A percentile compares a stretch with the other conserved stretches of the same genome.
These are phyloP conservation scores for Cyclargus thomasi DNA, from an alignment of 1,140 invertebrate genomes.

Conservation along the genomic window DNA sequence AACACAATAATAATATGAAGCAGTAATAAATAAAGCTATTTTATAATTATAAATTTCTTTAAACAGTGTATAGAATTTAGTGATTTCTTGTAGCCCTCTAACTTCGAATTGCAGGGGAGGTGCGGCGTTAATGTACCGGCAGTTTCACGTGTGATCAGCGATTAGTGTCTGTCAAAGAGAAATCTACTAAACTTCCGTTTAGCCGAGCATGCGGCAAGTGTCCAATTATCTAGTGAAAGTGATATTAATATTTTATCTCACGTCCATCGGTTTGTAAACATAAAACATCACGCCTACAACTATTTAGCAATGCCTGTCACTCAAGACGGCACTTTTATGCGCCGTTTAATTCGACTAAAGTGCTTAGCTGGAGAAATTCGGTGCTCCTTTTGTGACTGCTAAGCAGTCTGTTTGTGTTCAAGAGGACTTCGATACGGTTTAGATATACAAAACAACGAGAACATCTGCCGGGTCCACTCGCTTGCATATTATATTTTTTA, in stretches of 20 bases:
- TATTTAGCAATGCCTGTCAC: neutral
- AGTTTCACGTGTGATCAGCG: neutral
- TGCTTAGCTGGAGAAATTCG: neutral
- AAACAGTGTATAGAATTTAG: no score
- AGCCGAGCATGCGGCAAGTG: conserved; percentile 35
- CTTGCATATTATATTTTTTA: no score
- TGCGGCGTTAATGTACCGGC: neutral
- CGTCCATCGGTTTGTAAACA: conserved; percentile 33
- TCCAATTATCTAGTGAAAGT: conserved; percentile 60
- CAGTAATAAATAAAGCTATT: no score
- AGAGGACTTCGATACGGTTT: no score
- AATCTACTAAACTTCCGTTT: conserved; percentile 13
- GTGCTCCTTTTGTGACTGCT: no score
- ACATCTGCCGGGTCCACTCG: no score
- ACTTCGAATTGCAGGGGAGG: neutral
- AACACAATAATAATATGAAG: no score
- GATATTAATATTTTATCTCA: conserved; percentile 48
- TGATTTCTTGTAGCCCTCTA: neutral
- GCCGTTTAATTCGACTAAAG: neutral
- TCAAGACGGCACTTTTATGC: neutral
- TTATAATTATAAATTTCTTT: no score
- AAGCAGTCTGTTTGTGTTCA: no score
- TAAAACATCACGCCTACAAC: conserved; percentile 15
- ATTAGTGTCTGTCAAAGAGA: conserved; percentile 12
- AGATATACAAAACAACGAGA: no score